Evolutionary conservation across 1,140 invertebrate species (phyloP), one percentile per base, ranked within the genome.

Genomic region (Cydia pomonella): DNA sequence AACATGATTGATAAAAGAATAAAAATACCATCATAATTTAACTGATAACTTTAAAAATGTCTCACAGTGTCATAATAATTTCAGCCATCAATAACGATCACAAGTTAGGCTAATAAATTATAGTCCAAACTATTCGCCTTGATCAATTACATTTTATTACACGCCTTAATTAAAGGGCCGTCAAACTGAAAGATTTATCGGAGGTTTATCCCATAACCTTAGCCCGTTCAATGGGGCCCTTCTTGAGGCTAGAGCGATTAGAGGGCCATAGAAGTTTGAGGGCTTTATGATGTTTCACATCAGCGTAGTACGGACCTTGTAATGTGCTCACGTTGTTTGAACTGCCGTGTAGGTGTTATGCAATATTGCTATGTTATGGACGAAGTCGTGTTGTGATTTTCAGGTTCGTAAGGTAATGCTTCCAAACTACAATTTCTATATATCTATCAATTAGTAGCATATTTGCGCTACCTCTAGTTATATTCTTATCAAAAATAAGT

Each of bases 131-230:
- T 85, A 82, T 80, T 81, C 78, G 84, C 86, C 89, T 88, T 86
- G 88, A 92, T 91, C 88, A 91, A 91, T 91, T 91, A 92, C 87
- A 91, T 91, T 91, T 91, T 91, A 91, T 91, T 91, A 89, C 84
- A 84, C 71, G 84, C 91, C 80, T 89, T 92, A 89, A 92, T 92
- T 89, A 90, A 92, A 92, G 84, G 86, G 84, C 80, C 80, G 82
- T 77, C 81, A 84, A 87, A 92, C 90, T 87, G 88, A 89, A 91
- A 89, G 89, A 92, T 92, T 92, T 92, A 92, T 92, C 86, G 84
- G 81, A 87, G 90, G 89, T 90, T 92, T 91, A 92, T 90, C 88
- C 87, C 88, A 90, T 90, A 91, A 91, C 86, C 81, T 84, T 86
- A 84, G 87, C 86, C 91, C 83, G 88, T 88, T 85, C 85, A 88